Evolutionary conservation across 2,797 vertebrate genomes (phyloP).

Genomic region (Pelodytes ibericus): DNA sequence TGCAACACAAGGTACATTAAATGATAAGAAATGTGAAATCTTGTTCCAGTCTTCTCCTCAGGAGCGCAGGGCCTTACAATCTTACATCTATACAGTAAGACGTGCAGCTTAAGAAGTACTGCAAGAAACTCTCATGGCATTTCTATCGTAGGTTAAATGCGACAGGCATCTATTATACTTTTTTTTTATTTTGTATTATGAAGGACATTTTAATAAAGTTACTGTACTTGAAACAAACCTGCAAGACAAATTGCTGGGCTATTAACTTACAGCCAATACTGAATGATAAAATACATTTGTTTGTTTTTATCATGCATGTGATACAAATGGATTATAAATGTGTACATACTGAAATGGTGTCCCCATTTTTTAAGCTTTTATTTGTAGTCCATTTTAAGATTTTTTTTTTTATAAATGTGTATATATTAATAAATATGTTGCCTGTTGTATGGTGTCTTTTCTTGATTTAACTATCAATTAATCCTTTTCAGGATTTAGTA

Average conservation of each 20-base stretch:
- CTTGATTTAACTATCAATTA: too few relatives aligned
- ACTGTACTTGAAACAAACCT: constrained; percentile 73
- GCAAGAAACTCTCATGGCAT: constrained; percentile 59
- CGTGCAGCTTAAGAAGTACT: constrained; percentile 57
- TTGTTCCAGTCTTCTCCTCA: constrained; percentile 67
- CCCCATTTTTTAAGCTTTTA: constrained; percentile 87
- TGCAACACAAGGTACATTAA: constrained; percentile 1
- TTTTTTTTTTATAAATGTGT: constrained; percentile 49
- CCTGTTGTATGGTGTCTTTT: constrained; percentile 64
- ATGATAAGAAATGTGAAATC: constrained; percentile 58
- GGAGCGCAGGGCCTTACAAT: constrained; percentile 70
- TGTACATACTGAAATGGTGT: constrained; percentile 74
- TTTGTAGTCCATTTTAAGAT: constrained; percentile 76
- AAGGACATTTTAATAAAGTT: constrained; percentile 68
- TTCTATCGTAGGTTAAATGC: constrained; percentile 63
- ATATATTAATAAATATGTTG: constrained; percentile 72
- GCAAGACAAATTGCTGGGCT: constrained; percentile 65
- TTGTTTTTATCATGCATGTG: constrained; percentile 75
- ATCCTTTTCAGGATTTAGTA: too few relatives aligned
- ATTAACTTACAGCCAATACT: constrained; percentile 63
- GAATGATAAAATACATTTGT: constrained; percentile 67
- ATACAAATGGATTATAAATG: constrained; percentile 70
- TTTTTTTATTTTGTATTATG: constrained; percentile 56
- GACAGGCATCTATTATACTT: constrained; percentile 61
- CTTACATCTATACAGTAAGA: constrained; percentile 61